phyloP scores from a whole-genome alignment of 2,888 invertebrate genomes.

The Masnerella sp. region DNA sequence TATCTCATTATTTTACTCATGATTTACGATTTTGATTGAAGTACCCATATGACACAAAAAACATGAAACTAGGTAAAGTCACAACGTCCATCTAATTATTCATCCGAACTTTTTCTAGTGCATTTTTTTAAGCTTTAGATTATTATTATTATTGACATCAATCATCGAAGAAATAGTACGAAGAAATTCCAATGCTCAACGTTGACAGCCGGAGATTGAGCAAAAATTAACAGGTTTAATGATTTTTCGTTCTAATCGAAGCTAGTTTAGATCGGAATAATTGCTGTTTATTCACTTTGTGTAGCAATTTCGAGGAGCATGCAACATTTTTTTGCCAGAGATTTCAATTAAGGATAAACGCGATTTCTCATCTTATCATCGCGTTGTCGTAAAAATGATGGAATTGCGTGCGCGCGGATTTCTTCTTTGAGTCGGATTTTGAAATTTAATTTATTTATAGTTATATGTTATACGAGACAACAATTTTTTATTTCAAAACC shows the following conservation, averaged over 20 bases:
- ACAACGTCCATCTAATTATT: constrained; percentile 28
- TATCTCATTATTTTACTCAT: too few relatives aligned
- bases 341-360: constrained; percentile 23
- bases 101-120: constrained; percentile 12
- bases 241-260: constrained; percentile 37
- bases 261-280: constrained; percentile 60
- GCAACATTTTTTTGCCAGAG: constrained; percentile 10
- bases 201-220: constrained; percentile 44
- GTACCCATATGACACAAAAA: too few relatives aligned
- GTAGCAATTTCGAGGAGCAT: constrained; percentile 26
- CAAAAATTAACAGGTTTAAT: constrained; percentile 34
- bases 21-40: too few relatives aligned
- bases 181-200: constrained; percentile 27
- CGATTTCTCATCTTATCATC: constrained; percentile 7
- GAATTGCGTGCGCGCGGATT: neutral
- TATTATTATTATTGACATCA: constrained; percentile 45
- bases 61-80: constrained; percentile 1
- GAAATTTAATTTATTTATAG: too few relatives aligned
- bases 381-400: neutral
- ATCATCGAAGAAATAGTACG: constrained; percentile 23
- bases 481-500: constrained; percentile 1
- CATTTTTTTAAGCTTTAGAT: constrained; percentile 34
- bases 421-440: too few relatives aligned
- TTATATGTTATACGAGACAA: too few relatives aligned
- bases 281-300: constrained; percentile 59